phyloP scores from a whole-genome alignment of 2,888 invertebrate genomes.

The Cephus pygmeus region DNA sequence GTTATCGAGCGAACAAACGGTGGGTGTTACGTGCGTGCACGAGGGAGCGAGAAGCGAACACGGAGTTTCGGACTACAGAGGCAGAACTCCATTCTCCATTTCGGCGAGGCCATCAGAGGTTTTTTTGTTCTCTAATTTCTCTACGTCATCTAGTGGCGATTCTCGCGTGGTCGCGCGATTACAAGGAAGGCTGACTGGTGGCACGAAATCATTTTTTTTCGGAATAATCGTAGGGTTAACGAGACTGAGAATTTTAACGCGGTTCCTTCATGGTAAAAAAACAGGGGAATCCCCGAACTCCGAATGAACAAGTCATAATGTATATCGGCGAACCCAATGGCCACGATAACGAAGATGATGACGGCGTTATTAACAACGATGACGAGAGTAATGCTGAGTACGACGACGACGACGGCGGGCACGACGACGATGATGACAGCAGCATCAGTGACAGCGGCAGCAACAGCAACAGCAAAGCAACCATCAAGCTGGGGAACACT shows the following conservation, averaged over 20 bases:
- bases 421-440: neutral
- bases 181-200: constrained; percentile 43
- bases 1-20: constrained; percentile 6
- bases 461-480: constrained; percentile 52
- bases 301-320: neutral
- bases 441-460: constrained; percentile 26
- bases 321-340: neutral
- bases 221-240: neutral
- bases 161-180: constrained; percentile 13
- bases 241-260: neutral
- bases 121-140: constrained; percentile 1
- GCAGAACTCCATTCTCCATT: neutral
- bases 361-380: neutral
- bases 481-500: constrained; percentile 49
- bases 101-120: neutral
- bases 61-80: neutral
- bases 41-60: constrained; percentile 28
- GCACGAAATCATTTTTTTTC: constrained; percentile 19
- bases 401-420: constrained; percentile 1
- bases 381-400: neutral
- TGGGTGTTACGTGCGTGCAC: constrained; percentile 33
- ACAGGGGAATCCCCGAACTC: neutral
- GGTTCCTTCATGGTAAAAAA: neutral
- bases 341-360: neutral
- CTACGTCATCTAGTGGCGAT: neutral